These are phyloP conservation scores for Schizopygopsis pylzovi DNA, from an alignment of 2,797 vertebrate genomes.

Conservation along the genomic window DNA sequence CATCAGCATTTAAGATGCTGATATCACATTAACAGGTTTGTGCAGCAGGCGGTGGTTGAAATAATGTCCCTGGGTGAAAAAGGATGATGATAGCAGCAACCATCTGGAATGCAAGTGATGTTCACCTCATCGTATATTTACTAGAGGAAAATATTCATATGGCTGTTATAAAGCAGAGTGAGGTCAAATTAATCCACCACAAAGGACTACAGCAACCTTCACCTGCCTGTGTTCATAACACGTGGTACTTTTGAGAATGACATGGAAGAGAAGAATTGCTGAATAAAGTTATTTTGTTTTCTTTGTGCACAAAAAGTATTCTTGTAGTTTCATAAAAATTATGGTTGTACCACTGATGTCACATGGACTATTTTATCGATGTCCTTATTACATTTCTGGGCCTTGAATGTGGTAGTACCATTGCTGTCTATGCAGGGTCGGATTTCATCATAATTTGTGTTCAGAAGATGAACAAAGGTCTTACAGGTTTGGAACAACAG, in stretches of 20 bases:
- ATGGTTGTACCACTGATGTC: not conserved
- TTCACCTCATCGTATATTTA: not conserved
- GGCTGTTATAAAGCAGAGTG: not conserved
- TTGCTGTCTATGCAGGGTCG: not conserved
- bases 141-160: not conserved
- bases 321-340: not conserved
- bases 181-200: not conserved
- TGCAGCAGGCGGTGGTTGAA: not conserved
- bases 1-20: slow-evolving; percentile 27
- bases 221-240: not conserved
- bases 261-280: not conserved
- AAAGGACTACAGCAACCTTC: not conserved
- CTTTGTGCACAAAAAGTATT: not conserved
- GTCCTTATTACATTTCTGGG: not conserved
- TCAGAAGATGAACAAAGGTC: not conserved
- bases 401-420: not conserved
- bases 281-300: not conserved
- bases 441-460: not conserved
- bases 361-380: not conserved
- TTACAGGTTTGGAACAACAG: not conserved
- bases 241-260: not conserved
- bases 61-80: slow-evolving; percentile 18
- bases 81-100: slow-evolving; percentile 2
- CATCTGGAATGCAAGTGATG: slow-evolving; percentile 35
- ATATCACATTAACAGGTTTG: slow-evolving; percentile 22